These are phyloP conservation scores for Acronicta psi DNA, from an alignment of 2,888 invertebrate genomes.

Conservation along the genomic window DNA sequence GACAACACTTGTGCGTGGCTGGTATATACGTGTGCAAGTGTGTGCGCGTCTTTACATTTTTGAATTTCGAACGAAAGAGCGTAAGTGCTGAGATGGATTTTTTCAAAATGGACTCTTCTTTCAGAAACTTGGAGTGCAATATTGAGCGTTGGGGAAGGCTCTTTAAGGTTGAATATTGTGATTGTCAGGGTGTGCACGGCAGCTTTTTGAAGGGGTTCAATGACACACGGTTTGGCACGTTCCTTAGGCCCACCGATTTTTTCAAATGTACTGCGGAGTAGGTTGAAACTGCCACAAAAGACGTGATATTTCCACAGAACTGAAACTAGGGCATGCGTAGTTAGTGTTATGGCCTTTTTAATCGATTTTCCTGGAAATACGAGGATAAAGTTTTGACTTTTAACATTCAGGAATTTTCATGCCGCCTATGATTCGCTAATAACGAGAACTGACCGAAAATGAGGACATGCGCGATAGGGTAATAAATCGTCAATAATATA, in stretches of 20 bases:
- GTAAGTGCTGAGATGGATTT: conserved; percentile 73
- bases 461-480: conserved; percentile 70
- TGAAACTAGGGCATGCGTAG: conserved; percentile 80
- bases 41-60: conserved; percentile 82
- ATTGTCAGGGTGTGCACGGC: conserved; percentile 60
- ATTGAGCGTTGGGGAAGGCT: conserved; percentile 61
- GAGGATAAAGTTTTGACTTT: conserved; percentile 63
- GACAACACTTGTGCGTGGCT: conserved; percentile 66
- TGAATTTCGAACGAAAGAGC: conserved; percentile 78
- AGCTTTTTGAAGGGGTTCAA: conserved; percentile 82
- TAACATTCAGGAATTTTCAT: conserved; percentile 50
- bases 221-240: conserved; percentile 86
- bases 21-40: conserved; percentile 66
- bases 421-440: conserved; percentile 59
- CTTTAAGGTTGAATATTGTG: conserved; percentile 69
- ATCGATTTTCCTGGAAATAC: conserved; percentile 75
- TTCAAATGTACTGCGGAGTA: conserved; percentile 67
- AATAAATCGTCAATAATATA: conserved; percentile 61
- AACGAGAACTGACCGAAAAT: conserved; percentile 74
- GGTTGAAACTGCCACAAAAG: conserved; percentile 76
- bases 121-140: conserved; percentile 59
- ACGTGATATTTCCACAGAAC: conserved; percentile 77
- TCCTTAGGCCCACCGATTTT: conserved; percentile 79
- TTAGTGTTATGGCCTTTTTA: conserved; percentile 64
- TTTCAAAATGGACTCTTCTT: conserved; percentile 77